phyloP scores from a whole-genome alignment of 2,797 vertebrate genomes.

The Gymnothorax javanicus region DNA sequence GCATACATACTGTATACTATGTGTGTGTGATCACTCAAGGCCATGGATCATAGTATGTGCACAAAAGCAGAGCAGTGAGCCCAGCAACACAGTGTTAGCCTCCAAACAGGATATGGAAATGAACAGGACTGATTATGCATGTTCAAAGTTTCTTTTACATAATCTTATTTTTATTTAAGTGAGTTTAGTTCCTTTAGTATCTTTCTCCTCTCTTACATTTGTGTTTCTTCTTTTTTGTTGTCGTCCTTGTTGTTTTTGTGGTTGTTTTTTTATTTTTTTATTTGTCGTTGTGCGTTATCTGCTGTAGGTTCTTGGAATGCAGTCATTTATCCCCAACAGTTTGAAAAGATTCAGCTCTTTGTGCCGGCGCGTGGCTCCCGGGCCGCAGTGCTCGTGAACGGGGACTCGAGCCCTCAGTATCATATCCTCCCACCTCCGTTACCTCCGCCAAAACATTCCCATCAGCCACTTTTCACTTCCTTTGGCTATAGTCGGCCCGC shows the following conservation, averaged over 20 bases:
- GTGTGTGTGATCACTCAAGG: neutral
- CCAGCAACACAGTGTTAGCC: neutral
- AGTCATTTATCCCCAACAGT: conserved; percentile 88
- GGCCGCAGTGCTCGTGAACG: conserved; percentile 81
- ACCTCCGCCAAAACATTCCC: conserved; percentile 84
- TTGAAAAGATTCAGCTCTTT: conserved; percentile 89
- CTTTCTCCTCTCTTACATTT: conserved; percentile 7
- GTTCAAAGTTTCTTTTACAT: neutral
- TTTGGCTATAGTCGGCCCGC: conserved; percentile 93
- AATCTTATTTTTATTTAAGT: neutral
- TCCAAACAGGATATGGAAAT: neutral
- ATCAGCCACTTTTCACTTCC: conserved; percentile 96
- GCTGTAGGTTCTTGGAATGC: conserved; percentile 86
- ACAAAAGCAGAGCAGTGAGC: neutral
- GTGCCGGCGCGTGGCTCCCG: conserved; percentile 74
- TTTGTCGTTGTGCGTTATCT: conserved; percentile 60
- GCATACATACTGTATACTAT: conserved; percentile 23
- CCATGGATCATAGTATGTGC: neutral
- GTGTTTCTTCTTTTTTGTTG: conserved; percentile 14
- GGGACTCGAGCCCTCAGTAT: conserved; percentile 88
- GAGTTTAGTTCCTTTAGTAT: neutral
- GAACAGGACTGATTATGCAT: neutral
- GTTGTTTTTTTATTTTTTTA: neutral
- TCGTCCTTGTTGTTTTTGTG: neutral
- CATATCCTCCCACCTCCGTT: conserved; percentile 86